These are phyloP conservation scores for Campodea augens DNA, from an alignment of 1,140 invertebrate species.

Conservation along the genomic window DNA sequence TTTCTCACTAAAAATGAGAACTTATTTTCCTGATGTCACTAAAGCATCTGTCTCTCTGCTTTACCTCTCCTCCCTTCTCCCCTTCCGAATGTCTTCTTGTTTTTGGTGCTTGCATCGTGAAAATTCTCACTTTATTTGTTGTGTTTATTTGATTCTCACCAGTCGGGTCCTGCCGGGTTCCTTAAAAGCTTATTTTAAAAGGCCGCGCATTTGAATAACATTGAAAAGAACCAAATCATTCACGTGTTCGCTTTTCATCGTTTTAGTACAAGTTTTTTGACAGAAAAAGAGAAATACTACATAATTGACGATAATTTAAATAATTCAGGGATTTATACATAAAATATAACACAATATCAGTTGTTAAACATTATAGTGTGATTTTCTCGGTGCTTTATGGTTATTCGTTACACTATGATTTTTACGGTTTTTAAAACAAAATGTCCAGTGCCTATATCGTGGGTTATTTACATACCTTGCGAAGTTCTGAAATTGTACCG, in stretches of 20 bases:
- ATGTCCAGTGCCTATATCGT: slow-evolving; percentile 9
- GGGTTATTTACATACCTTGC: slow-evolving; percentile 9
- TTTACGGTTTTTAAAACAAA: slow-evolving; percentile 9
- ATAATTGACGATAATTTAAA: background rate
- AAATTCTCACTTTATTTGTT: slow-evolving; percentile 26
- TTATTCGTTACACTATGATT: background rate
- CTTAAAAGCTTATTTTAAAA: slow-evolving; percentile 75
- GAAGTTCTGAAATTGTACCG: slow-evolving; percentile 10
- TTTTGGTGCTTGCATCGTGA: slow-evolving; percentile 26
- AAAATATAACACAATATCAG: slow-evolving; percentile 28
- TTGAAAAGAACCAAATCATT: background rate
- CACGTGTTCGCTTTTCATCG: slow-evolving; percentile 30
- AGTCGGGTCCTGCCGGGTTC: slow-evolving; percentile 69
- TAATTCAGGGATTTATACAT: slow-evolving; percentile 22
- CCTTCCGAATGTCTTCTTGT: slow-evolving; percentile 1
- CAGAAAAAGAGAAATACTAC: slow-evolving; percentile 34
- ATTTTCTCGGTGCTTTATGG: slow-evolving; percentile 21
- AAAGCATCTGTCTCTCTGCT: slow-evolving; percentile 5
- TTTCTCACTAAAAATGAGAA: slow-evolving; percentile 1
- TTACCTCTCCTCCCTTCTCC: background rate
- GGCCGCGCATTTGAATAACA: background rate
- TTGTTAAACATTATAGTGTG: slow-evolving; percentile 16
- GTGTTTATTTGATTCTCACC: too few species aligned
- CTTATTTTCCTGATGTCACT: slow-evolving; percentile 3
- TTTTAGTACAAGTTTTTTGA: slow-evolving; percentile 70